These are phyloP conservation scores for Amazonetta brasiliensis DNA, from an alignment of 2,797 vertebrate genomes.

Conservation along the genomic window DNA sequence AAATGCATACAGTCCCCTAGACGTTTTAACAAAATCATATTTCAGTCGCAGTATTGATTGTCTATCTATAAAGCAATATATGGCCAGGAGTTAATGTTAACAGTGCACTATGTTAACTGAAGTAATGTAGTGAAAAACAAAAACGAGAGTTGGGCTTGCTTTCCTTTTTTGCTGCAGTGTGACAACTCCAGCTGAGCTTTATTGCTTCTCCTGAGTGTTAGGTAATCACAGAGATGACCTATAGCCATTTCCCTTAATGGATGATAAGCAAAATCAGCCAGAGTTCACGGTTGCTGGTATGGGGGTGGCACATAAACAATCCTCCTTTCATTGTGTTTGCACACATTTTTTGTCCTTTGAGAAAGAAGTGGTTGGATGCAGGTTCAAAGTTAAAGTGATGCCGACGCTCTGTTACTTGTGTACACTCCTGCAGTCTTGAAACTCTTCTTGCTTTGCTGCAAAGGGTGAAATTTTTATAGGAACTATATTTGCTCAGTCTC, in stretches of 20 bases:
- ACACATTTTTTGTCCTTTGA: background rate
- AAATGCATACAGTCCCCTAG: conserved; percentile 77
- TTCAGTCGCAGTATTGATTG: conserved; percentile 78
- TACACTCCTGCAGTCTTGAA: background rate
- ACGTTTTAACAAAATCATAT: conserved; percentile 78
- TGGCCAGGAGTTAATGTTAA: conserved; percentile 75
- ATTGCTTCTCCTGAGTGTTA: conserved; percentile 56
- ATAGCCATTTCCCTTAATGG: conserved; percentile 53
- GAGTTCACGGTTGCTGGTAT: conserved; percentile 35
- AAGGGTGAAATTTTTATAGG: background rate
- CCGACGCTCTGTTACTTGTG: background rate
- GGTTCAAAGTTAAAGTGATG: background rate
- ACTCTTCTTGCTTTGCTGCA: background rate
- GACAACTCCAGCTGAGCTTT: conserved; percentile 66
- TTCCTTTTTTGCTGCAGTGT: conserved; percentile 54
- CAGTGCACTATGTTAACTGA: conserved; percentile 74
- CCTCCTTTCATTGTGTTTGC: conserved; percentile 19
- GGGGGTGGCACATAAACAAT: conserved; percentile 52
- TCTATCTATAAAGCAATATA: conserved; percentile 76
- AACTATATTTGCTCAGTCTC: background rate
- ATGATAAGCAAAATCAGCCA: conserved; percentile 66
- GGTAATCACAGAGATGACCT: conserved; percentile 68
- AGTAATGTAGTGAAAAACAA: conserved; percentile 72
- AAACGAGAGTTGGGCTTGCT: conserved; percentile 43
- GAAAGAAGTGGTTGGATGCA: background rate